Conservation (phyloP, 2,888 invertebrate genomes). For the Nyleta sp. region DNA sequence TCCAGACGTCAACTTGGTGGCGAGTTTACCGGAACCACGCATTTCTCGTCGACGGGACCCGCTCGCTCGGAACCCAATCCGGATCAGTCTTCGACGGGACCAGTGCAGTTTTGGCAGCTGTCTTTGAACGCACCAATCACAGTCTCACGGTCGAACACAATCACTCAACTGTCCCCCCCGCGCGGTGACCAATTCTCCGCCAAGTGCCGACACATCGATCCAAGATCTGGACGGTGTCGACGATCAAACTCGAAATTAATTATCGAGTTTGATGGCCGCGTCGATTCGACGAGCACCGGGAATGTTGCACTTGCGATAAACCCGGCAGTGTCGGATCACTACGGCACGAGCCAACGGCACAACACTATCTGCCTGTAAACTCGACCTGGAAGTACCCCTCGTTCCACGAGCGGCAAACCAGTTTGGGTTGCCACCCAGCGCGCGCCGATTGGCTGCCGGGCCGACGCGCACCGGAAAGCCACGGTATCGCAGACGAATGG, state of each 20-base stretch:
- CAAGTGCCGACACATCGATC: background rate
- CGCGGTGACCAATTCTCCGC: background rate
- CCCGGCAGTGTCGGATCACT: constrained; percentile 74
- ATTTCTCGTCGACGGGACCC: background rate
- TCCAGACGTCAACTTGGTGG: too few relatives aligned
- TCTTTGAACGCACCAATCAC: constrained; percentile 42
- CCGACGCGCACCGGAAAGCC: constrained; percentile 67
- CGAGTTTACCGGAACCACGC: too few relatives aligned
- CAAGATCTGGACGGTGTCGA: too few relatives aligned
- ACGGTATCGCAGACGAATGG: constrained; percentile 71
- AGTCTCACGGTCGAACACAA: constrained; percentile 46
- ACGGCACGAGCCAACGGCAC: constrained; percentile 82
- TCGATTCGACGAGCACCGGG: constrained; percentile 20
- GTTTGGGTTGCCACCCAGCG: constrained; percentile 76
- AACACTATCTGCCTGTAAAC: constrained; percentile 80
- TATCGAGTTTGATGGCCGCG: background rate
- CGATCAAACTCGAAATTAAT: background rate
- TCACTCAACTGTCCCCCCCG: constrained; percentile 27
- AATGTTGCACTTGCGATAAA: constrained; percentile 69
- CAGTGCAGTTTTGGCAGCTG: constrained; percentile 28
- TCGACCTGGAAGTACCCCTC: constrained; percentile 77
- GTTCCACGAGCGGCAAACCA: constrained; percentile 73
- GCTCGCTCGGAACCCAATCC: constrained; percentile 7
- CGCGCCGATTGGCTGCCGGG: constrained; percentile 72
- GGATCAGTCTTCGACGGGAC: background rate